Evolutionary conservation across 2,797 vertebrate genomes (phyloP).

Genomic region (Novumbra hubbsi): DNA sequence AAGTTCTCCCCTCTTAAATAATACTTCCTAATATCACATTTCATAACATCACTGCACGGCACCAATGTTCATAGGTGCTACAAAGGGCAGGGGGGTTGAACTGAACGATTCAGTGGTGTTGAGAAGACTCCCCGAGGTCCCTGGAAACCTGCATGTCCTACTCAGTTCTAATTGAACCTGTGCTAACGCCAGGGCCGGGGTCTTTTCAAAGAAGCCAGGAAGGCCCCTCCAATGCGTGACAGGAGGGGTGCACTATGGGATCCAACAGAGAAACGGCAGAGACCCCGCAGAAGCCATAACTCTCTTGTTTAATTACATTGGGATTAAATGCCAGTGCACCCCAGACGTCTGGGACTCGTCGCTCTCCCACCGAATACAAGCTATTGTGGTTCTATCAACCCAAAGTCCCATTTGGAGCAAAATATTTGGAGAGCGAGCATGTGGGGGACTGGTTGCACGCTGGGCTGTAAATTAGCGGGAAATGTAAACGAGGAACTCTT

Average conservation of each 20-base stretch:
- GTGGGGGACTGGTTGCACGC: slow-evolving; percentile 55
- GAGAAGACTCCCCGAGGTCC: neutral
- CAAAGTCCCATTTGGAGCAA: slow-evolving; percentile 70
- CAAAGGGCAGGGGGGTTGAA: neutral
- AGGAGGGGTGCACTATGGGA: slow-evolving; percentile 48
- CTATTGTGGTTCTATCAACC: slow-evolving; percentile 75
- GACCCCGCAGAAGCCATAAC: slow-evolving; percentile 67
- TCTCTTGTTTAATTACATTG: slow-evolving; percentile 70
- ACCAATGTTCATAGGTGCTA: neutral
- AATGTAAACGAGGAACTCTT: slow-evolving; percentile 64
- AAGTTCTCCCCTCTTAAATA: neutral
- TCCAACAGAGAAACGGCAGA: slow-evolving; percentile 52
- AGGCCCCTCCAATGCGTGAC: slow-evolving; percentile 55
- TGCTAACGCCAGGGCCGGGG: slow-evolving; percentile 62
- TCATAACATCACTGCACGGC: neutral
- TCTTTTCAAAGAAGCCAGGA: slow-evolving; percentile 37
- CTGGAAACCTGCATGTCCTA: slow-evolving; percentile 28
- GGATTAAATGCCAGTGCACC: slow-evolving; percentile 72
- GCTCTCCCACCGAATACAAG: slow-evolving; percentile 63
- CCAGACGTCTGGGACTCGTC: slow-evolving; percentile 71
- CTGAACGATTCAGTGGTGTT: neutral
- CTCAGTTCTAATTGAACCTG: slow-evolving; percentile 19
- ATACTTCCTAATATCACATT: neutral
- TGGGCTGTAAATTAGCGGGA: slow-evolving; percentile 65
- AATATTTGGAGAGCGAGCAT: slow-evolving; percentile 70